Evolutionary conservation across 2,113 vertebrate species (phyloP), one percentile per base, ranked within the genome.

Genomic region (Scalopus aquaticus): DNA sequence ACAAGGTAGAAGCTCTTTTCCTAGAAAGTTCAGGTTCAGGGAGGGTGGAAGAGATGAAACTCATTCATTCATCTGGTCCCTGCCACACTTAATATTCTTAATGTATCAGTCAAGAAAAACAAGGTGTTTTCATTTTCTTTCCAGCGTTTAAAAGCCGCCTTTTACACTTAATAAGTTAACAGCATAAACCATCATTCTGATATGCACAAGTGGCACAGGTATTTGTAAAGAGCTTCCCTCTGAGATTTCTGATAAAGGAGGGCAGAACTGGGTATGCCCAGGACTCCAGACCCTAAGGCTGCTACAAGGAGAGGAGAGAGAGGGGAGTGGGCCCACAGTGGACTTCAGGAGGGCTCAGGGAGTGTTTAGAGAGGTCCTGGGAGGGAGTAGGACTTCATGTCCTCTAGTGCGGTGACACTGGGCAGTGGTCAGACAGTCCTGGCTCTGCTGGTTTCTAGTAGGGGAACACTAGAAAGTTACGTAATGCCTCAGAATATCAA

Each of bases 161-260:
- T 35, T 96, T 80, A 91, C 69, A 96, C 86, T 93, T 91, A 95
- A 91, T 96, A 91, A 88, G 64, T 91, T 91, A 95, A 96, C 74
- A 89, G 89, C 87, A 90, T 96, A 79, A 97, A 96, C 70, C 93
- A 74, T 58, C 70, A 37, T 64, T 60, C 42, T 78, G 49, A 81
- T 77, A 92, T 24, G 72, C 80, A 81, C 62, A 58, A 92, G 72
- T 90, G 62, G 76, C 24, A 51, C 64, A 49, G 24, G 28, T 9
- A 44, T 44, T 90, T 79, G 44, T 30, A 80, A 88, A 93, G 46
- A 13, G 51, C 12, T 81, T 79, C 62, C 35, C 37, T 79, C 49
- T 51, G 32, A 86, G 64, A 76, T 91, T 90, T 79, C 73, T 85
- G 35, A 90, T 65, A 56, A 51, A 93, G n/a, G 19, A 72, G 67